phyloP scores from a whole-genome alignment of 2,888 invertebrate species.

The Lordiphosa andalusiaca region DNA sequence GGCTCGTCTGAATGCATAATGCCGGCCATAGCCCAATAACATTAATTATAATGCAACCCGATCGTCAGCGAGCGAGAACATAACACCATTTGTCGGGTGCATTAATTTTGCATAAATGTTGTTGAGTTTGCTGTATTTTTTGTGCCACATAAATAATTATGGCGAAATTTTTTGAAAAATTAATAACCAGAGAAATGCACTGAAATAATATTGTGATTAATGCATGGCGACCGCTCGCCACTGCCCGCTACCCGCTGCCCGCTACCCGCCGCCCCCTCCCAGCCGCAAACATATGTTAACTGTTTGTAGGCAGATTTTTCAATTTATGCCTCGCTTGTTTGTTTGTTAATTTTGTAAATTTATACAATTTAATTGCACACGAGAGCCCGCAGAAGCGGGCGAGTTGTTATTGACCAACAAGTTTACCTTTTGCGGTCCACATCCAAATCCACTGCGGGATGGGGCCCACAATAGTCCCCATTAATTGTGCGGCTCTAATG shows the following conservation, averaged over 20 bases:
- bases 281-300: constrained; percentile 30
- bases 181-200: constrained; percentile 10
- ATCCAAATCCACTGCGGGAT: constrained; percentile 1
- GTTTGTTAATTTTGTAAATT: constrained; percentile 66
- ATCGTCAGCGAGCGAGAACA: constrained; percentile 1
- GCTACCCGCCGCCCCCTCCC: not conserved
- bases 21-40: not conserved
- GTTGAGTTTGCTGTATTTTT: constrained; percentile 8
- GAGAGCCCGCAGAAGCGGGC: constrained; percentile 33
- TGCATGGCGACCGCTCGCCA: constrained; percentile 26
- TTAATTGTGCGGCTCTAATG: constrained; percentile 67
- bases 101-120: constrained; percentile 6
- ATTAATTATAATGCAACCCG: constrained; percentile 4
- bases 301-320: constrained; percentile 33
- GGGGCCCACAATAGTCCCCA: constrained; percentile 47
- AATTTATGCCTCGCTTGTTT: constrained; percentile 35
- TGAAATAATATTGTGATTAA: constrained; percentile 26
- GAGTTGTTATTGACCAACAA: constrained; percentile 46
- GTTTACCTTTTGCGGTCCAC: constrained; percentile 59
- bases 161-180: constrained; percentile 2
- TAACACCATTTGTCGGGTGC: constrained; percentile 3
- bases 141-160: constrained; percentile 1
- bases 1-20: constrained; percentile 39
- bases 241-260: not conserved
- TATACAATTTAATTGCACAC: constrained; percentile 69